A percentile compares a stretch with the other conserved stretches of the same genome.
Evolutionary conservation across 2,888 invertebrate species (phyloP).

Genomic region (Nemapogon koenigi): DNA sequence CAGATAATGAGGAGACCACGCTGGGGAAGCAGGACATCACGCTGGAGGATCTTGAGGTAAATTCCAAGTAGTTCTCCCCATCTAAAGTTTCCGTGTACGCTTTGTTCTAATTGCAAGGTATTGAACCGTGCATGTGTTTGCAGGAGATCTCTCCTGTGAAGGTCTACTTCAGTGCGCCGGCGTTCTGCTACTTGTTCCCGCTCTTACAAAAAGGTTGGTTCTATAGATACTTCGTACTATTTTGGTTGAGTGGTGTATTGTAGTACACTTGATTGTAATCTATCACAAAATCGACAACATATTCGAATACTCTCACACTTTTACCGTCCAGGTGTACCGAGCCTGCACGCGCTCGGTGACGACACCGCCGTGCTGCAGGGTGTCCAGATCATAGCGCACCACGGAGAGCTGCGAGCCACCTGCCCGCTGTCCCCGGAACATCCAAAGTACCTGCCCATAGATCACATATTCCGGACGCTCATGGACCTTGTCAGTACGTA

Average conservation of each 20-base stretch:
- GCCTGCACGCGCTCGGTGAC: slow-evolving; percentile 48
- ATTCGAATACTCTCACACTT: too few relatives aligned
- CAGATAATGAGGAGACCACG: too few relatives aligned
- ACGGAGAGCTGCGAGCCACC: slow-evolving; percentile 69
- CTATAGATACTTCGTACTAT: too few relatives aligned
- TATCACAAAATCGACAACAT: too few relatives aligned
- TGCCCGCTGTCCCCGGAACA: slow-evolving; percentile 62
- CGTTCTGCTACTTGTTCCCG: slow-evolving; percentile 85
- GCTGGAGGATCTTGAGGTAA: neutral
- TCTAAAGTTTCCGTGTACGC: too few relatives aligned
- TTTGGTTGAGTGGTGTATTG: too few relatives aligned
- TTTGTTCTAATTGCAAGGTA: too few relatives aligned
- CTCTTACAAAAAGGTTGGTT: slow-evolving; percentile 74
- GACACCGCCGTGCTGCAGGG: slow-evolving; percentile 63
- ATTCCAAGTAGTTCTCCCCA: too few relatives aligned
- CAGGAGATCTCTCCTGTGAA: slow-evolving; percentile 23
- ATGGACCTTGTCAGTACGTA: slow-evolving; percentile 76
- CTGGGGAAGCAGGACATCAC: too few relatives aligned
- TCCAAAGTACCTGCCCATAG: slow-evolving; percentile 80
- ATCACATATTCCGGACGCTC: slow-evolving; percentile 81
- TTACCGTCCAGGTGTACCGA: too few relatives aligned
- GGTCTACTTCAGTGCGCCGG: slow-evolving; percentile 67
- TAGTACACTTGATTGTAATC: too few relatives aligned
- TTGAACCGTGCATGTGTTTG: slow-evolving; percentile 17
- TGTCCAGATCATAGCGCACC: slow-evolving; percentile 68